phyloP scores from a whole-genome alignment of 2,888 invertebrate genomes.

The Schrankia costaestrigalis region DNA sequence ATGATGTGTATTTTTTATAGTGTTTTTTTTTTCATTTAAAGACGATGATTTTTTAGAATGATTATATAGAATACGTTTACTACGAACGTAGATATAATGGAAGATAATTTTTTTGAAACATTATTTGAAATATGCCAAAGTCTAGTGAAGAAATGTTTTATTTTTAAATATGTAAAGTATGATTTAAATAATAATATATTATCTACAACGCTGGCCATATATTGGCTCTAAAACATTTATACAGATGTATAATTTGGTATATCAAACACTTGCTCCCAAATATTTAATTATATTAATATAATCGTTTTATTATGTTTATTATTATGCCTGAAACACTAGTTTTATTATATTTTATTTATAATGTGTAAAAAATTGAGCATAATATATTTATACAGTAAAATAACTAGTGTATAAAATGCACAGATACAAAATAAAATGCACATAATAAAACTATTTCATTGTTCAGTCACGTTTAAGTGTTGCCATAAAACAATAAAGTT shows the following conservation, averaged over 20 bases:
- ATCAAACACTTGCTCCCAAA: constrained; percentile 27
- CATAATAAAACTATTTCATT: constrained; percentile 32
- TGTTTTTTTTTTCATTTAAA: no score
- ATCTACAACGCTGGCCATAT: constrained; percentile 17
- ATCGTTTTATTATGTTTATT: constrained; percentile 22
- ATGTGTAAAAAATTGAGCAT: constrained; percentile 50
- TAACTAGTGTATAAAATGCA: constrained; percentile 50
- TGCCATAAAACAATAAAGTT: constrained; percentile 19
- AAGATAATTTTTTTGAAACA: no score
- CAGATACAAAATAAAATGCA: constrained; percentile 39
- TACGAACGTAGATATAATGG: no score
- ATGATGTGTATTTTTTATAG: no score
- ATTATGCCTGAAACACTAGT: constrained; percentile 26
- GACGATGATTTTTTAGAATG: no score
- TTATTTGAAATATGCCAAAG: no score
- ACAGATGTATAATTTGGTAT: constrained; percentile 22
- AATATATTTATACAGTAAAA: constrained; percentile 40
- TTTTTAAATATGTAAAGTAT: no score
- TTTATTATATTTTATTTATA: constrained; percentile 22
- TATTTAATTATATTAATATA: constrained; percentile 8
- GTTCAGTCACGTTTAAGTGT: constrained; percentile 34
- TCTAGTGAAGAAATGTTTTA: no score
- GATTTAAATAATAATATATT: constrained; percentile 12
- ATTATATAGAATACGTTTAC: no score
- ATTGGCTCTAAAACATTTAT: constrained; percentile 12